phyloP scores from a whole-genome alignment of 30 jellyfish, hydroid and myxozoan species.

The Hydra vulgaris region DNA sequence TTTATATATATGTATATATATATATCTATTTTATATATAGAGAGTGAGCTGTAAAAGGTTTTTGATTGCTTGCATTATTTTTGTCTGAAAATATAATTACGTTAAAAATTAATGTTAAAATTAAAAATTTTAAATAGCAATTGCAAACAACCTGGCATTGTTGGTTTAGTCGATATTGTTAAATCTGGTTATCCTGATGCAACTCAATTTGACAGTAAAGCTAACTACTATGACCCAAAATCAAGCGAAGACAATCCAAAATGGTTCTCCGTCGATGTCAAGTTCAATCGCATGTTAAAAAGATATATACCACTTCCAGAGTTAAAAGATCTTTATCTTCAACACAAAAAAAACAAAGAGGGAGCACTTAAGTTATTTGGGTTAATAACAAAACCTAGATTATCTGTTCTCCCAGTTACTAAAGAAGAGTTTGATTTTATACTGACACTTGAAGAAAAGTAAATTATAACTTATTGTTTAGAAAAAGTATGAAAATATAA shows the following conservation, averaged over 20 bases:
- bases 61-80: too few relatives aligned
- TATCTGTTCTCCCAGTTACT: slow-evolving; percentile 81
- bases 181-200: slow-evolving; percentile 86
- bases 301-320: slow-evolving; percentile 58
- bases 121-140: slow-evolving; percentile 78
- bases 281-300: slow-evolving; percentile 48
- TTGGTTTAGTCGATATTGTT: slow-evolving; percentile 62
- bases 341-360: slow-evolving; percentile 40
- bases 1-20: too few relatives aligned
- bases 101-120: too few relatives aligned
- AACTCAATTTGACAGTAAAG: slow-evolving; percentile 68
- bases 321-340: slow-evolving; percentile 39
- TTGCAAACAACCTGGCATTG: slow-evolving; percentile 87
- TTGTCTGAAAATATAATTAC: too few relatives aligned
- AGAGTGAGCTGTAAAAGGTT: too few relatives aligned
- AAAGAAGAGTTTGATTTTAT: slow-evolving; percentile 73
- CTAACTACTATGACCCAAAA: slow-evolving; percentile 72
- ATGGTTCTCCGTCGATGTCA: slow-evolving; percentile 94
- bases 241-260: slow-evolving; percentile 61
- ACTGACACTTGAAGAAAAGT: slow-evolving; percentile 29
- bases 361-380: slow-evolving; percentile 72
- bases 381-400: slow-evolving; percentile 61
- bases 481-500: neutral
- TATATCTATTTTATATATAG: too few relatives aligned
- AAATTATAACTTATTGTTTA: neutral